Evolutionary conservation across 1,140 invertebrate species (phyloP), one percentile per base, ranked within the genome.

Genomic region (Lepidurus apus): DNA sequence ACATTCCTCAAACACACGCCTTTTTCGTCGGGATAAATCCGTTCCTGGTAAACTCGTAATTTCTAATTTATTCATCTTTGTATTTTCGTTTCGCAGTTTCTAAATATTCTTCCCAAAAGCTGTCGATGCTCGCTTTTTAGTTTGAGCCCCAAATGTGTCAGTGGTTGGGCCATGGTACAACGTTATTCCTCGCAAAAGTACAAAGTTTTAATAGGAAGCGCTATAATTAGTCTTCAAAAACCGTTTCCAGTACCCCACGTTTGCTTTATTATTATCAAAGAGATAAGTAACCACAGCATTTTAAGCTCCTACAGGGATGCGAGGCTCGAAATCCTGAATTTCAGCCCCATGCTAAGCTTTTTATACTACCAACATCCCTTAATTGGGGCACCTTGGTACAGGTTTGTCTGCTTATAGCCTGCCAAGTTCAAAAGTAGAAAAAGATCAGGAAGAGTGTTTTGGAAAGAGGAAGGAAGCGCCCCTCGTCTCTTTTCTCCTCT

Each of bases 351-450:
- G 13, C n/a, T 65, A 65, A 21, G 9, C 53, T 11, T 65, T 65
- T 13, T 65, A 65, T 65, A n/a, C 21, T n/a, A 65, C 13, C 53
- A 13, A 65, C 17, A n/a, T 7, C 9, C 13, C 6, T 65, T 7
- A 21, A n/a, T 65, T 65, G 8, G n/a, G 7, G 53, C 53, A 65
- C 53, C 53, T 65, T 65, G 53, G 17, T 21, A 21, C 17, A 65
- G 53, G 17, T 21, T 13, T n/a, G 53, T 65, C 53, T 65, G 53
- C 21, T 65, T 65, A 65, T 21, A 65, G 17, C 53, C 53, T 65
- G 53, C 65, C 17, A 45, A n/a, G 42, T 44, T 42, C 43, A 45
- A 78, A 77, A 8, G n/a, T 74, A 78, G 8, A 65, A 21, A 65
- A 65, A 65, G 53, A 65, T n/a, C 17, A 47, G 45, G 17, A 47